These are phyloP conservation scores for Chymomyza procnemis DNA, from an alignment of 2,888 invertebrate species.

Conservation along the genomic window DNA sequence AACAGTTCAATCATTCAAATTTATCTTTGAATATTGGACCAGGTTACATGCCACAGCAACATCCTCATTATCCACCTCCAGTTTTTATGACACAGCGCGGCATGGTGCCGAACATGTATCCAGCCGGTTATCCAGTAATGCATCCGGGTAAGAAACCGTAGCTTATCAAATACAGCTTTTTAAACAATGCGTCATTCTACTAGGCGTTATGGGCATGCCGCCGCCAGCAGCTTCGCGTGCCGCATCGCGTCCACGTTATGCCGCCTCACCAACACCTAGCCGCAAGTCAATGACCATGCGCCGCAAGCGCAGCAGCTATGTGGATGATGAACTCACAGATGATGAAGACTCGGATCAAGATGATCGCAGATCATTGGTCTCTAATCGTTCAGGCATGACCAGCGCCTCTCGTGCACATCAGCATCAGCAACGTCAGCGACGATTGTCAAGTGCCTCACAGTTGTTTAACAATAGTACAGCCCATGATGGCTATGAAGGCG, in stretches of 20 bases:
- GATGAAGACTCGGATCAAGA: slow-evolving; percentile 83
- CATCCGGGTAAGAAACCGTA: slow-evolving; percentile 70
- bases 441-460: slow-evolving; percentile 75
- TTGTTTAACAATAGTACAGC: slow-evolving; percentile 48
- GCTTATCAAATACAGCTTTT: not conserved
- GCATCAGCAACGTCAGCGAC: slow-evolving; percentile 61
- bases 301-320: slow-evolving; percentile 78
- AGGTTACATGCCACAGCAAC: slow-evolving; percentile 76
- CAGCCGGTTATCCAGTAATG: slow-evolving; percentile 79
- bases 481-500: slow-evolving; percentile 65
- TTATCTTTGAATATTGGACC: slow-evolving; percentile 80
- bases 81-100: slow-evolving; percentile 76
- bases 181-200: not conserved
- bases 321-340: slow-evolving; percentile 80
- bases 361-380: slow-evolving; percentile 77
- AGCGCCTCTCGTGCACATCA: slow-evolving; percentile 59
- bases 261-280: slow-evolving; percentile 85
- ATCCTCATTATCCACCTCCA: slow-evolving; percentile 78
- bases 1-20: slow-evolving; percentile 80
- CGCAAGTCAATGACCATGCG: slow-evolving; percentile 84
- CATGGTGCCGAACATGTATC: slow-evolving; percentile 75
- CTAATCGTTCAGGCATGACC: slow-evolving; percentile 75
- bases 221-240: slow-evolving; percentile 78
- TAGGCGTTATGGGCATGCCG: slow-evolving; percentile 75
- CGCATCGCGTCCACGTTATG: slow-evolving; percentile 82